Base-by-base conservation (phyloP, 1,140 invertebrate species). In the Scaptomyza montana region DNA sequence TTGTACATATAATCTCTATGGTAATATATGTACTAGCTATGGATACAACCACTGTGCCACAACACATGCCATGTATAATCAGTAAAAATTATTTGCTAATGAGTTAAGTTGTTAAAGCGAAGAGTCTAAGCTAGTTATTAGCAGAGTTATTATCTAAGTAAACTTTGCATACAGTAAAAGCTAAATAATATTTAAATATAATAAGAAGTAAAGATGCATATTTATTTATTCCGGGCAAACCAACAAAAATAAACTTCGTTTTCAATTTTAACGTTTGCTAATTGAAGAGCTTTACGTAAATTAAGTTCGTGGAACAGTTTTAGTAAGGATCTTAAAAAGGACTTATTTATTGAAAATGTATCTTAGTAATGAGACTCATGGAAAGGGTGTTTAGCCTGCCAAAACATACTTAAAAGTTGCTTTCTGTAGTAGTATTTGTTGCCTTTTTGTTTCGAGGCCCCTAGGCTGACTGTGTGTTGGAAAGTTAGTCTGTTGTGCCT, bases 1-100 rank as follows among this genome's bases (percentile, higher is more conserved):
- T 79, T 77, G 77, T 64, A 66, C 46, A 70, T 70, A 70, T 64
- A 63, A 74, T 70, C 70, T 70, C 70, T 68, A 66, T 36, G 47
- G 39, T 53, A 66, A 66, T 72, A 70, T 63, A 57, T 7, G 30
- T 63, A 28, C 36, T 10, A 54, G 39, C 59, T 54, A 13, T 50
- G 61, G 61, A 43, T 64, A 59, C 69, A 41, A 54, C n/a, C 61
- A 46, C 50, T 54, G 28, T 9, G 16, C 19, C 30, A 30, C 61
- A 50, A 54, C 10, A 21, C 19, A 61, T 33, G 57, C 30, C 25
- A 16, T 16, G 19, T 36, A 55, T 33, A 51, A 16, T 36, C 53
- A 33, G 41, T 21, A 25, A 36, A 41, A 50, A 21, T 50, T 70
- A 55, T 56, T 49, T 70, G 43, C 46, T 30, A 67, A 67, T 56